Conservation (phyloP, 2,113 vertebrate genomes). For the Spilogale gracilis region DNA sequence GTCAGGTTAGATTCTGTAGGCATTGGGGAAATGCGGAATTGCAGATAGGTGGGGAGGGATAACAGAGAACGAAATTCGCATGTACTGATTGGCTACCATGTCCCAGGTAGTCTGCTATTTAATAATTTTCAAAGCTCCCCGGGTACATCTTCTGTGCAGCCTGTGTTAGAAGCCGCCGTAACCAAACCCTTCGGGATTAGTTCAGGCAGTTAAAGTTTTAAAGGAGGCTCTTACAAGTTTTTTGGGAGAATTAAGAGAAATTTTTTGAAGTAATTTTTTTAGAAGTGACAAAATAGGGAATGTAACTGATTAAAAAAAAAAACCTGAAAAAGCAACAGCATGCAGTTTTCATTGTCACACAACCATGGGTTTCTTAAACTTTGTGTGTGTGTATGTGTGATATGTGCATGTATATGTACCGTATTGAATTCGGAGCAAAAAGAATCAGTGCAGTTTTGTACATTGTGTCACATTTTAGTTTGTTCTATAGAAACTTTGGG, state of each 20-base stretch:
- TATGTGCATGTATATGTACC: background rate
- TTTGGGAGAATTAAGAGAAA: background rate
- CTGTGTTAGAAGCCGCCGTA: background rate
- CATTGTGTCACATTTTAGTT: background rate
- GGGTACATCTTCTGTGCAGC: background rate
- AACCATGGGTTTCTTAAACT: background rate
- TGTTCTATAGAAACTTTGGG: background rate
- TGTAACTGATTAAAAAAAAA: background rate
- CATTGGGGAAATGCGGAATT: background rate
- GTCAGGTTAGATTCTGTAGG: too few relatives aligned
- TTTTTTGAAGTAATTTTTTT: background rate
- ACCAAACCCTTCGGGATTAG: background rate
- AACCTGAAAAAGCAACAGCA: background rate
- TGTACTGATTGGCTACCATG: background rate
- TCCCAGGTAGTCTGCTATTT: background rate
- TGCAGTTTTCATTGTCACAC: background rate
- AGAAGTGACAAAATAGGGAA: background rate
- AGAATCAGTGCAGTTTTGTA: background rate
- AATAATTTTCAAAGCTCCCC: conserved; percentile 42
- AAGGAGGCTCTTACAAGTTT: background rate
- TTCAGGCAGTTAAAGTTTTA: background rate
- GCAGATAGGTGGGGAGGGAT: background rate
- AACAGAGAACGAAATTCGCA: background rate
- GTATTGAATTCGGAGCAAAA: background rate
- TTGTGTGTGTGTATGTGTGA: background rate